Evolutionary conservation across 2,888 invertebrate species (phyloP), one percentile per base, ranked within the genome.

Genomic region (Ischnura elegans): DNA sequence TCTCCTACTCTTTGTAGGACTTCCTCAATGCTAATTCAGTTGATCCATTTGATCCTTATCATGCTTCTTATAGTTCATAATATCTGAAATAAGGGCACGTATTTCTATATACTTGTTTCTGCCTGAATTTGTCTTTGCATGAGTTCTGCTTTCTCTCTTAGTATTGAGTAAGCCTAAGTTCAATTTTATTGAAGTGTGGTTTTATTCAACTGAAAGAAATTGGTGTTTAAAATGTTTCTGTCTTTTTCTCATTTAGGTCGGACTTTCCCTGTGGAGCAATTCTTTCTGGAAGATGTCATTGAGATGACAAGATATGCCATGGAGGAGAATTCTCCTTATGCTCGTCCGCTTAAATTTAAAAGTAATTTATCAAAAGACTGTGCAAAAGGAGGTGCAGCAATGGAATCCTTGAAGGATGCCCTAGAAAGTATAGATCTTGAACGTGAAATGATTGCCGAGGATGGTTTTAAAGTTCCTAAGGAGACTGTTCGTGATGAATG

Each of bases 231-330:
- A 47, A 47, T 47, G 47, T 47, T 47, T 51, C 51, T 51, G 55
- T 42, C 21, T 93, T 87, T 94, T 93, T 93, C 94, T 85, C 93
- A 94, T 94, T 93, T 94, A 95, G 95, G 98, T 25, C 96, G 98
- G 95, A 98, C 98, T 0, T 98, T 97, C 95, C 98, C 98, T 0
- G 98, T 99, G 0, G 97, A 98, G 95, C 98, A 98, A 95, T 96
- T 97, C 76, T 98, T 98, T 95, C 96, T 99, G 86, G 98, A 99
- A 96, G 98, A 98, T 95, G 97, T 98, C 85, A 96, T 98, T 95
- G 98, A 98, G 95, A 95, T 96, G 76, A 96, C 96, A 21, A 96
- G 96, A 95, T 98, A 96, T 95, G 96, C 97, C 16, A 95, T 97
- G 94, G 97, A 97, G 95, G 97, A 97, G 94, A 97, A 97, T 95